Evolutionary conservation across 2,113 vertebrate species (phyloP).

Genomic region (Forbesichthys agassizii): DNA sequence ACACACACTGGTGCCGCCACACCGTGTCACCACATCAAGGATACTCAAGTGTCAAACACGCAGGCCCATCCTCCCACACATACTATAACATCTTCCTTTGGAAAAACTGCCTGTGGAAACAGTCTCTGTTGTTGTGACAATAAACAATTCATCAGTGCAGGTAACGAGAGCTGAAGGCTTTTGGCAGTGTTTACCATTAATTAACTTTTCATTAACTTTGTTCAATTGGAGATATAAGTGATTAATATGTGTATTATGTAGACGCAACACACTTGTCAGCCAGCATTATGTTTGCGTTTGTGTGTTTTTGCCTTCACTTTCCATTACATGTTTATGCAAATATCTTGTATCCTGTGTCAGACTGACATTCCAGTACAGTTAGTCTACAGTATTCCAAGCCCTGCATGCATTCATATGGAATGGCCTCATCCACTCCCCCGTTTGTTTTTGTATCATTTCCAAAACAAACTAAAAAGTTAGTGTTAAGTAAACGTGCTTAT

Average conservation of each 20-base stretch:
- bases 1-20: conserved; percentile 15
- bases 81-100: not conserved
- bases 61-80: conserved; percentile 1
- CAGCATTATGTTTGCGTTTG: not conserved
- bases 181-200: conserved; percentile 21
- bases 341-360: no score
- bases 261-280: conserved; percentile 3
- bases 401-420: no score
- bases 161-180: not conserved
- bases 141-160: conserved; percentile 20
- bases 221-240: not conserved
- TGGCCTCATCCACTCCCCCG: no score
- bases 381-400: no score
- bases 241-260: not conserved
- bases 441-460: no score
- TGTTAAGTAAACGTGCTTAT: not conserved
- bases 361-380: no score
- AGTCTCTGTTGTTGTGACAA: conserved; percentile 23
- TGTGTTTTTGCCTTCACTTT: no score
- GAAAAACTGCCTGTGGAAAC: no score
- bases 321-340: no score
- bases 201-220: not conserved
- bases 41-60: not conserved
- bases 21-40: not conserved
- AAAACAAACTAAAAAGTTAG: not conserved